phyloP scores from a whole-genome alignment of 2,113 vertebrate genomes.

The Herpailurus yagouaroundi region DNA sequence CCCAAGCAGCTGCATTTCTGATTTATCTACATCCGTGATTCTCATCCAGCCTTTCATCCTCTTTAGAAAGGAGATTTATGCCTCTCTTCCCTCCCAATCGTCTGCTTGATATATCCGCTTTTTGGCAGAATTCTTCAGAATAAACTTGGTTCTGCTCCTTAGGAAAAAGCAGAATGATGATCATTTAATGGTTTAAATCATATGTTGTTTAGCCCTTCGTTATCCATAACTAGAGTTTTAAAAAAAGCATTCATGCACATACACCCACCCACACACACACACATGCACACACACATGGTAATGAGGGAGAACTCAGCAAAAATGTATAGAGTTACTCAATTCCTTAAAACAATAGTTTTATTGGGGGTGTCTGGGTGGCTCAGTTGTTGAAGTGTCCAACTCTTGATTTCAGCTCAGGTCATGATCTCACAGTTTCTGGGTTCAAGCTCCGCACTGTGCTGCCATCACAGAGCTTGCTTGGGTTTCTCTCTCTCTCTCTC shows the following conservation, averaged over 20 bases:
- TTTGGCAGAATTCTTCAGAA: neutral
- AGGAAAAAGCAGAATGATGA: neutral
- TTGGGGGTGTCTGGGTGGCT: too few species aligned
- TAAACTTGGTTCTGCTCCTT: neutral
- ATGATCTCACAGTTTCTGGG: too few species aligned
- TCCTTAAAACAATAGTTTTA: neutral
- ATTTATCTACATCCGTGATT: neutral
- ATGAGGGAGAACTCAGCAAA: neutral
- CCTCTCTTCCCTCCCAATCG: neutral
- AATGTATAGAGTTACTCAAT: neutral
- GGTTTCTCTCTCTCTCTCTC: too few species aligned
- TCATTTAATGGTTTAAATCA: neutral
- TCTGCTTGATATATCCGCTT: neutral
- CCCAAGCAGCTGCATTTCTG: slow-evolving; percentile 28
- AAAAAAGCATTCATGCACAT: neutral
- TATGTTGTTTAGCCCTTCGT: neutral
- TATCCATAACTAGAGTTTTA: neutral
- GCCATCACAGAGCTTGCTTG: too few species aligned
- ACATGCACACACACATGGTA: neutral
- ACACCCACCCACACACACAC: neutral
- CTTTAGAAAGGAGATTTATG: neutral
- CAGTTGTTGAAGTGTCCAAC: too few species aligned
- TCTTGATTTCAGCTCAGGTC: too few species aligned
- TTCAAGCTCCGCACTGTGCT: too few species aligned
- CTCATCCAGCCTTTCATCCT: neutral